Conservation (phyloP, 2,113 vertebrate genomes). For the Laticauda colubrina region DNA sequence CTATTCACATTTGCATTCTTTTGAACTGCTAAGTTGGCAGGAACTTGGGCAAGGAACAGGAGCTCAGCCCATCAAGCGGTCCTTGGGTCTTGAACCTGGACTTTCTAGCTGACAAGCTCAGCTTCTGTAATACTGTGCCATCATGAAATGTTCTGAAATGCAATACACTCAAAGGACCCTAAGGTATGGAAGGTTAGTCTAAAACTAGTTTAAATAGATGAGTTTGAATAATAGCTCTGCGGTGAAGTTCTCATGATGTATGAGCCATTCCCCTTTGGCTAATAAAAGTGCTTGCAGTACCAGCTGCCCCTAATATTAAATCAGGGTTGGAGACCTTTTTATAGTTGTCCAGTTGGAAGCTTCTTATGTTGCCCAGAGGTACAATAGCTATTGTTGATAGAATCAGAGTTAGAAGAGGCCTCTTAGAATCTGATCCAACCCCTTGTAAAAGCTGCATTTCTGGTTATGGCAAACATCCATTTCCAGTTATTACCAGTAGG, state of each 20-base stretch:
- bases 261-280: background rate
- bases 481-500: background rate
- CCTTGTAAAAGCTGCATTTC: background rate
- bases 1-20: background rate
- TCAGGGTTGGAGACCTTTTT: background rate
- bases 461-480: background rate
- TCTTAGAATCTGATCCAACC: background rate
- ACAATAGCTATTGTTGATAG: background rate
- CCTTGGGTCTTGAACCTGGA: background rate
- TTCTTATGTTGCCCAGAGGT: background rate
- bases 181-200: background rate
- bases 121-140: background rate
- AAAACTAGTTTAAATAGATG: background rate
- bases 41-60: too few species aligned
- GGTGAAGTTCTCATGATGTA: background rate
- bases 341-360: background rate
- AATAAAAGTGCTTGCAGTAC: background rate
- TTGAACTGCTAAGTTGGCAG: background rate
- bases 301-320: background rate
- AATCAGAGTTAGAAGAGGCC: background rate
- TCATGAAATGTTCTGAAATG: background rate
- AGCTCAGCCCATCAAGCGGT: background rate
- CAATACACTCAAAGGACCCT: background rate
- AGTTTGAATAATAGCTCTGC: background rate
- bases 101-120: background rate